A percentile compares a stretch with the other conserved stretches of the same genome.
These are phyloP conservation scores for Homalodisca vitripennis DNA, from an alignment of 1,140 invertebrate species.

Conservation along the genomic window DNA sequence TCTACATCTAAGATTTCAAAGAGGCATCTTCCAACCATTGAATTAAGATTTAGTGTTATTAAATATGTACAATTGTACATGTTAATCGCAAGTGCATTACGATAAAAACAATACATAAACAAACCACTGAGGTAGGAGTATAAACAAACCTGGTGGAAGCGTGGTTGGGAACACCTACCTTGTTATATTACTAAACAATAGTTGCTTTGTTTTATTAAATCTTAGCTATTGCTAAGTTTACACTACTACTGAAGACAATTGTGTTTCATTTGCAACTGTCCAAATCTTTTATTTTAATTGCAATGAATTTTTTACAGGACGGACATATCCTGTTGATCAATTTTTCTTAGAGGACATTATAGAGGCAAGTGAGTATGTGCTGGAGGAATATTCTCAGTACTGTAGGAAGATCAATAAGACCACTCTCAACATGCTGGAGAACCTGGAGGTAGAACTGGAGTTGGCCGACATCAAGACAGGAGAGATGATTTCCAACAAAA, in stretches of 20 bases:
- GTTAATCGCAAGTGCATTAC: too few species aligned
- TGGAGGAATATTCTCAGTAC: conserved; percentile 70
- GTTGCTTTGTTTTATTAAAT: neutral
- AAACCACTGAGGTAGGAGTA: too few species aligned
- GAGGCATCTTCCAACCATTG: too few species aligned
- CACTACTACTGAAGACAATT: too few species aligned
- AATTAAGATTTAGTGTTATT: too few species aligned
- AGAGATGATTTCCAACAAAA: conserved; percentile 54
- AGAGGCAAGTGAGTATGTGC: conserved; percentile 63
- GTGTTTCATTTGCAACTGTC: too few species aligned
- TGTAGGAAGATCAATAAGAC: conserved; percentile 60
- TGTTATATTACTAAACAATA: neutral
- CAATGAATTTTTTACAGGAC: conserved; percentile 44
- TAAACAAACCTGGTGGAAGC: too few species aligned
- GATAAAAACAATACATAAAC: too few species aligned
- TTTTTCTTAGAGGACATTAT: conserved; percentile 75
- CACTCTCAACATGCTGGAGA: conserved; percentile 49
- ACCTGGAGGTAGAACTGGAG: conserved; percentile 58
- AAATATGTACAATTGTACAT: too few species aligned
- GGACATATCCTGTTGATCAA: conserved; percentile 80
- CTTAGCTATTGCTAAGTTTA: neutral
- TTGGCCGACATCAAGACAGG: conserved; percentile 56
- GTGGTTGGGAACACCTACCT: too few species aligned
- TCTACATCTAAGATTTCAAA: too few species aligned
- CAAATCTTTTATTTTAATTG: too few species aligned